Percentiles rank a stretch among this genome's conserved stretches.
Evolutionary conservation across 2,797 vertebrate genomes (phyloP).

Genomic region (Rhinella marina): DNA sequence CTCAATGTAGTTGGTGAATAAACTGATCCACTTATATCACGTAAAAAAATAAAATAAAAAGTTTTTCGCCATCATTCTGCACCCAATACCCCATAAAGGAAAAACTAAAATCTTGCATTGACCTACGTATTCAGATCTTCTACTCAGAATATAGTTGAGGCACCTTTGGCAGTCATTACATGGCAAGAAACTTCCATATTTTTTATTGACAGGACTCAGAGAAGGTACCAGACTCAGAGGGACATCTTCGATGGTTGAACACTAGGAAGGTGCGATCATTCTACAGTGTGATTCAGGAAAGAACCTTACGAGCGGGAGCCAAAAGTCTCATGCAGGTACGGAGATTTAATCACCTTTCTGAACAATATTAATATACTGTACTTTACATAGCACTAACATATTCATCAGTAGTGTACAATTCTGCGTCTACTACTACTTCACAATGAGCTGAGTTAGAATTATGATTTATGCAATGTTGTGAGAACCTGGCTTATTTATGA

Average conservation of each 20-base stretch:
- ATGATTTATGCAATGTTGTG: not conserved
- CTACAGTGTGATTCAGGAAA: constrained; percentile 70
- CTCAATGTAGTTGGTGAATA: too few relatives aligned
- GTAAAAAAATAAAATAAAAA: too few relatives aligned
- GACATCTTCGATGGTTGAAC: constrained; percentile 75
- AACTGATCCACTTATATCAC: too few relatives aligned
- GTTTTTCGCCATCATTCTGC: too few relatives aligned
- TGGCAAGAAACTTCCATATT: not conserved
- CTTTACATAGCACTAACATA: not conserved
- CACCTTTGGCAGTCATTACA: too few relatives aligned
- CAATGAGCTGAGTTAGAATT: too few relatives aligned
- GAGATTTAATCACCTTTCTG: not conserved
- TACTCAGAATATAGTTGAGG: too few relatives aligned
- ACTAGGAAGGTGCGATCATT: constrained; percentile 76
- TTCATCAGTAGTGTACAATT: not conserved
- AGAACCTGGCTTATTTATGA: not conserved
- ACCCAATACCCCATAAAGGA: too few relatives aligned
- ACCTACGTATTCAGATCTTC: too few relatives aligned
- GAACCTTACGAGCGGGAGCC: constrained; percentile 71
- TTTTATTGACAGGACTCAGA: constrained; percentile 20
- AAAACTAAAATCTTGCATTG: too few relatives aligned
- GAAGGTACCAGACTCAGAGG: constrained; percentile 43
- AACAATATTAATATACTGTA: not conserved
- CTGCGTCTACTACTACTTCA: not conserved
- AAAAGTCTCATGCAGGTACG: constrained; percentile 76